phyloP scores from a whole-genome alignment of 2,888 invertebrate species.

The Macrophya alboannulata region DNA sequence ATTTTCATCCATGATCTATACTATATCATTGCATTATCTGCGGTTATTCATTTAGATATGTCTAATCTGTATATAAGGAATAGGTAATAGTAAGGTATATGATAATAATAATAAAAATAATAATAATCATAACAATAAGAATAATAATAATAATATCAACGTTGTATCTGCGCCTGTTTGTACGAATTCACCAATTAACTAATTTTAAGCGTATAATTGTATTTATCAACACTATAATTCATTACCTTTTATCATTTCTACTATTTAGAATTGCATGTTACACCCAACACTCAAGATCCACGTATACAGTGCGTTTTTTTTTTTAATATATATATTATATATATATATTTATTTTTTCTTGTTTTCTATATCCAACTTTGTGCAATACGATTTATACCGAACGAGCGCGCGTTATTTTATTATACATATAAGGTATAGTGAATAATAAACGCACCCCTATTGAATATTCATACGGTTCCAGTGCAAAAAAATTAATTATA shows the following conservation, averaged over 20 bases:
- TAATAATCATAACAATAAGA: background rate
- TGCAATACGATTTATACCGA: background rate
- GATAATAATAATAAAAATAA: background rate
- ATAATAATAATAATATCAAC: background rate
- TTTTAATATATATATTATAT: background rate
- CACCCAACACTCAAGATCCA: conserved; percentile 40
- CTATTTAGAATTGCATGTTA: conserved; percentile 43
- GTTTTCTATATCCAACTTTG: background rate
- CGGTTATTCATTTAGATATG: background rate
- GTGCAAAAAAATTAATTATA: background rate
- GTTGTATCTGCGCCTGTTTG: conserved; percentile 15
- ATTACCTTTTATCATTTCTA: conserved; percentile 18
- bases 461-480: background rate
- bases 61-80: conserved; percentile 24
- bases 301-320: background rate
- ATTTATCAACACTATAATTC: background rate
- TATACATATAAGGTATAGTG: too few relatives aligned
- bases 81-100: background rate
- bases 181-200: conserved; percentile 10
- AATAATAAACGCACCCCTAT: background rate
- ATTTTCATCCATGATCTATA: conserved; percentile 10
- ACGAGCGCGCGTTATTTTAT: background rate
- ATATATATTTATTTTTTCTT: background rate
- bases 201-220: conserved; percentile 30
- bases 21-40: background rate